Conservation (phyloP, 2,797 vertebrate species). For the Oreochromis mossambicus region DNA sequence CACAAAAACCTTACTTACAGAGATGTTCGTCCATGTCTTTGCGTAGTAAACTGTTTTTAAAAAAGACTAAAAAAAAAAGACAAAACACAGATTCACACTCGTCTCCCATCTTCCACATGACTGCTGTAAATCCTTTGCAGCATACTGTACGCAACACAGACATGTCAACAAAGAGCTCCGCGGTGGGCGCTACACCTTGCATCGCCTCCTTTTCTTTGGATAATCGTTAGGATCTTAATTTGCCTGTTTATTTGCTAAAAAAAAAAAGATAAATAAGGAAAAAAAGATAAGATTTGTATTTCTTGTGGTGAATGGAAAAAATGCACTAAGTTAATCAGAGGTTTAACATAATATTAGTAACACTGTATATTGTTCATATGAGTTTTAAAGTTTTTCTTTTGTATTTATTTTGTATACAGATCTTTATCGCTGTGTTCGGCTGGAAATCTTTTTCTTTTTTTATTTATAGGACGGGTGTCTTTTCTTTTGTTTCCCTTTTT, state of each 20-base stretch:
- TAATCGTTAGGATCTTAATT: slow-evolving; percentile 33
- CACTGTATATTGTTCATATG: slow-evolving; percentile 77
- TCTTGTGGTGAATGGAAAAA: slow-evolving; percentile 50
- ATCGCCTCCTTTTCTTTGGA: neutral
- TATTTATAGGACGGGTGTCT: slow-evolving; percentile 57
- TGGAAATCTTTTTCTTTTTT: slow-evolving; percentile 61
- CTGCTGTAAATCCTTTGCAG: slow-evolving; percentile 8
- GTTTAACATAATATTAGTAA: slow-evolving; percentile 61
- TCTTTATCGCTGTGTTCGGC: slow-evolving; percentile 71
- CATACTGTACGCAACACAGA: neutral
- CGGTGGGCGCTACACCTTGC: neutral
- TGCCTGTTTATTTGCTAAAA: slow-evolving; percentile 46
- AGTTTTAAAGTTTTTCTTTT: slow-evolving; percentile 56
- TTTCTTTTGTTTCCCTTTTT: neutral
- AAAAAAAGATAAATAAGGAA: neutral
- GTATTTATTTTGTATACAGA: slow-evolving; percentile 81
- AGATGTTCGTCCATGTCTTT: neutral
- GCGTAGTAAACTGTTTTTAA: neutral
- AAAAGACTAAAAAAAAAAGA: neutral
- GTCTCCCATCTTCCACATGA: neutral
- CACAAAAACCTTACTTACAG: neutral
- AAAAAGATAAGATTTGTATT: slow-evolving; percentile 12
- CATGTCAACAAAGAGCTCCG: neutral
- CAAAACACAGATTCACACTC: neutral
- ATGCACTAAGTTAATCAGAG: slow-evolving; percentile 67